A percentile compares a stretch with the other conserved stretches of the same genome.
phyloP scores from a whole-genome alignment of 2,797 vertebrate genomes.

The Mormyrus proboscirostris region DNA sequence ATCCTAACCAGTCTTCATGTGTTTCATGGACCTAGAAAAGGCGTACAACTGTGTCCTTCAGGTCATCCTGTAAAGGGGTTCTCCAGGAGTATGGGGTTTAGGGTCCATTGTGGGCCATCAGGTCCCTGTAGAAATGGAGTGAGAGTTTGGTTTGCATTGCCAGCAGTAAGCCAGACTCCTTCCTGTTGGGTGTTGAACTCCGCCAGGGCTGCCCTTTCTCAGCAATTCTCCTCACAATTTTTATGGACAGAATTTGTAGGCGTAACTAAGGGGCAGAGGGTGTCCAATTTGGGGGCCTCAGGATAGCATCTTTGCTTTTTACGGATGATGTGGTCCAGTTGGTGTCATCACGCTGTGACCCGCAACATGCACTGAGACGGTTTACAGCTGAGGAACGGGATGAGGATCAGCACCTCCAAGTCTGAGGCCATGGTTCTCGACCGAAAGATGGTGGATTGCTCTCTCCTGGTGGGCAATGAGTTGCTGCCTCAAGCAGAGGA shows the following conservation, averaged over 20 bases:
- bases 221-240: background rate
- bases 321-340: background rate
- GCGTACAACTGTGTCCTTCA: background rate
- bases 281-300: too few species aligned
- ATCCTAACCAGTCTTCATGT: background rate
- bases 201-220: background rate
- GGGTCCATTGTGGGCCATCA: background rate
- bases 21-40: background rate
- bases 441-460: background rate
- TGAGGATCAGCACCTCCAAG: too few species aligned
- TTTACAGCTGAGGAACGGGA: too few species aligned
- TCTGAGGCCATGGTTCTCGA: too few species aligned
- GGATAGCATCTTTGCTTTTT: background rate
- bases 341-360: background rate
- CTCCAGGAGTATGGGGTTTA: background rate
- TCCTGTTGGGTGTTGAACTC: background rate
- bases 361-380: background rate
- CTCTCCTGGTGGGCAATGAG: too few species aligned
- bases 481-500: too few species aligned
- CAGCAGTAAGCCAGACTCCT: background rate
- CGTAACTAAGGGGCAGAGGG: background rate
- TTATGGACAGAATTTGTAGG: background rate
- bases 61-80: background rate
- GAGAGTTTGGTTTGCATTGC: background rate
- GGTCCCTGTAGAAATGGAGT: background rate